Evolutionary conservation across 2,797 vertebrate genomes (phyloP).

Genomic region (Enteromius viviparus): DNA sequence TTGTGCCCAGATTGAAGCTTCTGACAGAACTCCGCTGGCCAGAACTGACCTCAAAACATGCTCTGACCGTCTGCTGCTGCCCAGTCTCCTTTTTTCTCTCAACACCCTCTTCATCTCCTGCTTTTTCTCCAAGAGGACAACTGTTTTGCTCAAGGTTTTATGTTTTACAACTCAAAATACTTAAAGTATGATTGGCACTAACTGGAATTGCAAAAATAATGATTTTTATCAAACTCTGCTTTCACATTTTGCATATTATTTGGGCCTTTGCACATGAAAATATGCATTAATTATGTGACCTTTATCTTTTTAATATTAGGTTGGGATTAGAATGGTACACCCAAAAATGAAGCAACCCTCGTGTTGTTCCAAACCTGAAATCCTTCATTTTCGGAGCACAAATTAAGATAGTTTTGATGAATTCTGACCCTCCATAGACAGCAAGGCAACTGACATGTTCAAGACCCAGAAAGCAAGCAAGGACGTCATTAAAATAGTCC

Average conservation of each 20-base stretch:
- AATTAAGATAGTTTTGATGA: no score
- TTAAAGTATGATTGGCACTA: not conserved
- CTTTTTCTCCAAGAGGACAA: not conserved
- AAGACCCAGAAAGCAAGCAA: not conserved
- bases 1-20: conserved; percentile 49
- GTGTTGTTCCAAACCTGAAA: no score
- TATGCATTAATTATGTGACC: no score
- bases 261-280: no score
- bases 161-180: not conserved
- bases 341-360: no score
- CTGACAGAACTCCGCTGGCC: conserved; percentile 51
- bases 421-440: not conserved
- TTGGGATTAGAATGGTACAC: no score
- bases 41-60: conserved; percentile 14
- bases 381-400: no score
- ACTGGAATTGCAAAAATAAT: not conserved
- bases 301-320: no score
- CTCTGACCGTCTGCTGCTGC: not conserved
- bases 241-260: no score
- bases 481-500: not conserved
- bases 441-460: not conserved
- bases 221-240: not conserved
- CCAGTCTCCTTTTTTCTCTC: conserved; percentile 3
- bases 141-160: not conserved
- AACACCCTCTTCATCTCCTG: conserved; percentile 37